Evolutionary conservation across 2,113 vertebrate species (phyloP).

Genomic region (Narcine bancroftii): DNA sequence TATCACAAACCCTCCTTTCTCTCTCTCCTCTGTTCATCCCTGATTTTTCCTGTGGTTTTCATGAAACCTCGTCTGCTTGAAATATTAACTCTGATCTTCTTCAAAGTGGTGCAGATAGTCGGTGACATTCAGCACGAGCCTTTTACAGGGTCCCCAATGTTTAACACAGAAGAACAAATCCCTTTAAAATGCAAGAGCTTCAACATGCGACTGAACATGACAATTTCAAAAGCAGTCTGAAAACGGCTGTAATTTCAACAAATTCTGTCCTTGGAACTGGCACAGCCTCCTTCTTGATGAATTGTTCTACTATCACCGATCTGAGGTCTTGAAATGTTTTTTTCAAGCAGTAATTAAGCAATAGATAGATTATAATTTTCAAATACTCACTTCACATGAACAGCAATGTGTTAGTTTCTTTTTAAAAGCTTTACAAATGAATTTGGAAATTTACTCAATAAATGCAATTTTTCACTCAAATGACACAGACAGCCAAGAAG

Average conservation of each 20-base stretch:
- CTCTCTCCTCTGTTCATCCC: no score
- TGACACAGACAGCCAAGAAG: not conserved
- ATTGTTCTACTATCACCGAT: not conserved
- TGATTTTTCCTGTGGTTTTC: no score
- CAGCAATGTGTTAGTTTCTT: not conserved
- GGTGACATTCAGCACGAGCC: not conserved
- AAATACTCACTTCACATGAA: not conserved
- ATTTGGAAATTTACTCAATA: not conserved
- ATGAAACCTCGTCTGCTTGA: no score
- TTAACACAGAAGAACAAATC: not conserved
- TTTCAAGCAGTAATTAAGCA: not conserved
- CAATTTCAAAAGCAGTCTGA: not conserved
- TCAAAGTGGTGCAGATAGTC: not conserved
- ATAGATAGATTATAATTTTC: not conserved
- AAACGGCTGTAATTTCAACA: constrained; percentile 8
- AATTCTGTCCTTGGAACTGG: not conserved
- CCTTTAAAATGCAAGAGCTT: not conserved
- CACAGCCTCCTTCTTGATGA: not conserved
- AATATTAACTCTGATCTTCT: no score
- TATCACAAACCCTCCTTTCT: no score
- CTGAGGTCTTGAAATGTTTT: not conserved
- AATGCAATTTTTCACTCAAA: not conserved
- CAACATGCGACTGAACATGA: not conserved
- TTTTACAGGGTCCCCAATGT: not conserved
- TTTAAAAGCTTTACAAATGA: not conserved